A percentile compares a stretch with the other conserved stretches of the same genome.
phyloP scores from a whole-genome alignment of 2,888 invertebrate genomes.

The Pterostichus madidus region DNA sequence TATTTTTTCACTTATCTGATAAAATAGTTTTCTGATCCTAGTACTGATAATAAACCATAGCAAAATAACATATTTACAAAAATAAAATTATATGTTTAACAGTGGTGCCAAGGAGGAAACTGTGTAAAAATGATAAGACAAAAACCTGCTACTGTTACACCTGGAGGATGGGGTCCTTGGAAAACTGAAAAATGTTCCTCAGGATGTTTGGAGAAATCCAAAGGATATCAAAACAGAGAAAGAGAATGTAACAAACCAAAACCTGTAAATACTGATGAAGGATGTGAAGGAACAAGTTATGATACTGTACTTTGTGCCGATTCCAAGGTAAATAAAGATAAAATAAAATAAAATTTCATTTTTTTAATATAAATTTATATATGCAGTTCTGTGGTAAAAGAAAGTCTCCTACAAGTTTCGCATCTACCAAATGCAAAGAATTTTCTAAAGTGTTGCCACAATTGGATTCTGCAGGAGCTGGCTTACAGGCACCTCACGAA shows the following conservation, averaged over 20 bases:
- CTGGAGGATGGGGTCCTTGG: conserved; percentile 85
- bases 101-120: conserved; percentile 85
- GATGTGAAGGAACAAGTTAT: conserved; percentile 82
- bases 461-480: conserved; percentile 83
- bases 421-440: conserved; percentile 82
- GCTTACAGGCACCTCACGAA: conserved; percentile 87
- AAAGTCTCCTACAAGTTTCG: conserved; percentile 79
- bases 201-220: conserved; percentile 83
- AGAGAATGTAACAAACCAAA: conserved; percentile 80
- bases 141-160: conserved; percentile 74
- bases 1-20: too few species aligned
- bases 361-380: neutral
- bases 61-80: neutral
- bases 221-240: conserved; percentile 81
- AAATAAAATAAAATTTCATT: conserved; percentile 46
- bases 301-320: conserved; percentile 85
- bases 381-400: conserved; percentile 78
- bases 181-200: conserved; percentile 81
- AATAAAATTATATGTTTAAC: conserved; percentile 69
- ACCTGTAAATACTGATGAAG: conserved; percentile 78
- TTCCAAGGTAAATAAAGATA: conserved; percentile 77
- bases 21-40: too few species aligned
- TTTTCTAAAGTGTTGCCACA: conserved; percentile 82
- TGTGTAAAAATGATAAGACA: conserved; percentile 78
- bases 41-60: too few species aligned